Evolutionary conservation across 2,888 invertebrate genomes (phyloP), one percentile per base, ranked within the genome.

Genomic region (Chorisops tibialis): DNA sequence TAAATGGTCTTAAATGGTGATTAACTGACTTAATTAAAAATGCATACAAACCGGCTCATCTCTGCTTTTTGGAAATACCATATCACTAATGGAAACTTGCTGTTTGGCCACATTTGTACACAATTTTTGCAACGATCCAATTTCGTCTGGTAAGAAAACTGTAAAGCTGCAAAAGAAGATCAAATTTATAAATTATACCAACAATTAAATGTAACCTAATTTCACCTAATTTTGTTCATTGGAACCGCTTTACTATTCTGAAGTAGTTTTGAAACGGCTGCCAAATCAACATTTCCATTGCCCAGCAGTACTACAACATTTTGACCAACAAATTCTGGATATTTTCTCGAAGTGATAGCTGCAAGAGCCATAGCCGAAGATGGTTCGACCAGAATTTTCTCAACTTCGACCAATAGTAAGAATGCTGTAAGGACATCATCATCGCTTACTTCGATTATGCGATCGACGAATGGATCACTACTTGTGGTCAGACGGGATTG

Each of bases 311-410:
- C 30, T 3, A 30, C 50, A 35, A 50, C 50, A 50, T 50, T 50
- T 50, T 50, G 30, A 50, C 35, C 50, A 4, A 16, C 9, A 35
- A 50, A 50, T 50, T 50, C 50, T 6, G 50, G 50, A 50, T 50
- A 50, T 50, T 19, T 30, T 50, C 16, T 24, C 16, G 50, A 50
- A 30, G 50, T 50, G 11, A 50, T 16, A 35, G 50, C 50, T 35
- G 50, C 50, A 9, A 50, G 35, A 50, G 50, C 35, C 50, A 50
- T 50, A 14, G 50, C 50, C 50, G 50, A 50, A 11, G 50, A 30
- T 16, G 50, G 50, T 50, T 50, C 50, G 7, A 50, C 50, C 6
- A 50, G 50, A 6, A 50, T 35, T 50, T 50, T 50, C 14, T 50
- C 50, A 35, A 50, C 50, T 50, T 50, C 50, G 7, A 50, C 35